Evolutionary conservation across 1,140 invertebrate genomes (phyloP).

Genomic region (Manduca sexta): DNA sequence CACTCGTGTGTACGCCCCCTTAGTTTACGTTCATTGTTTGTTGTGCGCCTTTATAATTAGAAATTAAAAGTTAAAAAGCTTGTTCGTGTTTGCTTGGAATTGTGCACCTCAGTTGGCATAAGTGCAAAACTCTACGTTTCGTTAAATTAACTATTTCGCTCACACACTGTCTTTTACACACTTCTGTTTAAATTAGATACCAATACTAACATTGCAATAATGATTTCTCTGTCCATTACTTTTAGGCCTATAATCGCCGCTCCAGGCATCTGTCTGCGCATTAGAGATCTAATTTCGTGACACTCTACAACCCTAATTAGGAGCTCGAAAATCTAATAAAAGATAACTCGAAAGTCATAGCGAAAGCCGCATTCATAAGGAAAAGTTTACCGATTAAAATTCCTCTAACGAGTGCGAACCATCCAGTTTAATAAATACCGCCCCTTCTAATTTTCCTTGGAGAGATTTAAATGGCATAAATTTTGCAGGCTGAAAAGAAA

Average conservation of each 20-base stretch:
- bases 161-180: too few relatives aligned
- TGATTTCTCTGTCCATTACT: too few relatives aligned
- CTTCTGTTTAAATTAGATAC: too few relatives aligned
- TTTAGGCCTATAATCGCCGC: too few relatives aligned
- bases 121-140: too few relatives aligned
- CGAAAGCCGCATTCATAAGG: constrained; percentile 66
- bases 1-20: constrained; percentile 31
- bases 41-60: constrained; percentile 22
- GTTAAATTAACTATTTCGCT: too few relatives aligned
- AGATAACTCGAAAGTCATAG: constrained; percentile 59
- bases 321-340: constrained; percentile 62
- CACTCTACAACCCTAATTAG: constrained; percentile 65
- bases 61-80: constrained; percentile 37
- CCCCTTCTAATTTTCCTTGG: constrained; percentile 66
- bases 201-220: too few relatives aligned
- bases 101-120: background rate
- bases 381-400: constrained; percentile 69
- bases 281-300: constrained; percentile 55
- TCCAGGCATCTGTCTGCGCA: background rate
- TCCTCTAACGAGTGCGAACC: constrained; percentile 67
- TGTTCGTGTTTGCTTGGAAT: constrained; percentile 7
- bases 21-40: constrained; percentile 40
- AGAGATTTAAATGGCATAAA: constrained; percentile 69
- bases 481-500: constrained; percentile 68
- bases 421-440: constrained; percentile 70